Evolutionary conservation across 2,888 invertebrate genomes (phyloP).

Genomic region (Rotaria sp.): DNA sequence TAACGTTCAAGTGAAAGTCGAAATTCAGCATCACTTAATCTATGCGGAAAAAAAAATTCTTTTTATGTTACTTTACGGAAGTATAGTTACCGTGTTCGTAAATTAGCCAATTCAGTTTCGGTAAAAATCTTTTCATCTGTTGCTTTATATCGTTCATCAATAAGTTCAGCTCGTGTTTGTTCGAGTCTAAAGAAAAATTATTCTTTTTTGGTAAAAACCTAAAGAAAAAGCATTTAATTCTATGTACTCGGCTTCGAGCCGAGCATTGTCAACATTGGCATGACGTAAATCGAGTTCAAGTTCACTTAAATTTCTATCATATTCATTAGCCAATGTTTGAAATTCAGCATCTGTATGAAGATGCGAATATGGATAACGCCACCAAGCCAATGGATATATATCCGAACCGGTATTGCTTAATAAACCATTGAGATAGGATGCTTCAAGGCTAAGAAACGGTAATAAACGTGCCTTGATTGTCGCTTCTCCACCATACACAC

Average conservation of each 20-base stretch:
- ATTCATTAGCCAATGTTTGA: conserved; percentile 30
- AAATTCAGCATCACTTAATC: conserved; percentile 8
- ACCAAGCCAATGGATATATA: conserved; percentile 27
- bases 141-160: conserved; percentile 47
- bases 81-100: conserved; percentile 49
- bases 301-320: conserved; percentile 35
- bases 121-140: conserved; percentile 52
- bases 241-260: conserved; percentile 28
- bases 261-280: conserved; percentile 35
- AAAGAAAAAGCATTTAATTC: background rate
- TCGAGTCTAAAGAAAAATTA: conserved; percentile 45
- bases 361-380: conserved; percentile 29
- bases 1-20: conserved; percentile 21
- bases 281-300: conserved; percentile 28
- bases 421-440: conserved; percentile 1
- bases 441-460: conserved; percentile 3
- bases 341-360: conserved; percentile 31
- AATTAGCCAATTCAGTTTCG: conserved; percentile 50
- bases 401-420: conserved; percentile 22
- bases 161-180: conserved; percentile 50
- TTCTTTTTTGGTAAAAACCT: background rate
- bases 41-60: background rate
- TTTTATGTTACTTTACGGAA: conserved; percentile 38
- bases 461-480: background rate
- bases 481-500: conserved; percentile 29